These are phyloP conservation scores for Drosophila carrolli DNA, from an alignment of 1,140 invertebrate genomes.

Conservation along the genomic window DNA sequence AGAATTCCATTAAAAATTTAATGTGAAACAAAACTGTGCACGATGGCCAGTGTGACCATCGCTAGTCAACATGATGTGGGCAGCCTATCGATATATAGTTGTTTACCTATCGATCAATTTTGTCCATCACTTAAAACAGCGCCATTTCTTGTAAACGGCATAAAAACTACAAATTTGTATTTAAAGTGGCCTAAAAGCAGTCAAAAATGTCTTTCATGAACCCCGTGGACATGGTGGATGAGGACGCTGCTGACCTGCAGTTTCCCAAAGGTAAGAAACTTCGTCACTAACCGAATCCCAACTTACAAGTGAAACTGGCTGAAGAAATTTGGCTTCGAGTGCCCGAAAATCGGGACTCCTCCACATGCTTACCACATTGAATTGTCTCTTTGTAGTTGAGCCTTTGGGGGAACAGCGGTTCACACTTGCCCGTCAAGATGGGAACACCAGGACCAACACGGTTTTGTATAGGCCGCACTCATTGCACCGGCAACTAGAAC, in stretches of 20 bases:
- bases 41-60: conserved; percentile 5
- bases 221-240: conserved; percentile 88
- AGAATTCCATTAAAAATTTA: background rate
- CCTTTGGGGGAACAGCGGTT: conserved; percentile 16
- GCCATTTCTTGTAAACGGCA: conserved; percentile 3
- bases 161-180: conserved; percentile 1
- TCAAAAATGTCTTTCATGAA: conserved; percentile 81
- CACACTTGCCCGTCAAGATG: conserved; percentile 32
- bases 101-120: background rate
- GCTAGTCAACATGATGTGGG: background rate
- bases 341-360: conserved; percentile 3
- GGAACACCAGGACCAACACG: conserved; percentile 28
- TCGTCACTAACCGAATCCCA: conserved; percentile 11
- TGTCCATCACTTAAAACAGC: conserved; percentile 12
- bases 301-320: conserved; percentile 59
- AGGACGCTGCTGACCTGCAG: conserved; percentile 93
- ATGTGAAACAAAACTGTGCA: background rate
- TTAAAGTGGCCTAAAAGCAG: background rate
- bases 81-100: background rate
- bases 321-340: conserved; percentile 1
- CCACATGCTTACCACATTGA: conserved; percentile 41
- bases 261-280: conserved; percentile 91
- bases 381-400: conserved; percentile 59
- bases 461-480: conserved; percentile 36
- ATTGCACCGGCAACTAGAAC: conserved; percentile 51